Percentiles rank a stretch among this genome's conserved stretches.
phyloP scores from a whole-genome alignment of 2,888 invertebrate species.

The Lepidocyrtinus sp. region DNA sequence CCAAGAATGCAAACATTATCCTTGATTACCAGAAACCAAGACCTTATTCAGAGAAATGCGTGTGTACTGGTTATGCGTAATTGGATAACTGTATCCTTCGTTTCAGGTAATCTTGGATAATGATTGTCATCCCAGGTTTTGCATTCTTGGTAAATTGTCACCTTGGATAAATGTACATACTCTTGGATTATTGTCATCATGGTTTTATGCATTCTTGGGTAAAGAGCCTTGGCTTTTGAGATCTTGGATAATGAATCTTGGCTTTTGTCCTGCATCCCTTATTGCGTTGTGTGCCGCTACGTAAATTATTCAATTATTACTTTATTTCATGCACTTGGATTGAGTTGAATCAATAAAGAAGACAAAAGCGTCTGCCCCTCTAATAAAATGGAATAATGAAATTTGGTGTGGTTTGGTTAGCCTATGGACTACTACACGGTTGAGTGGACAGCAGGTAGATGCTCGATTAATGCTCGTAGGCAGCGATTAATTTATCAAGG shows the following conservation, averaged over 20 bases:
- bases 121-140: too few relatives aligned
- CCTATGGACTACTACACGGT: background rate
- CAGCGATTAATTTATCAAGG: constrained; percentile 14
- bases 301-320: too few relatives aligned
- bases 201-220: background rate
- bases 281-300: too few relatives aligned
- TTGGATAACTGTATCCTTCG: too few relatives aligned
- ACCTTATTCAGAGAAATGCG: too few relatives aligned
- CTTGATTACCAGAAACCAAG: too few relatives aligned
- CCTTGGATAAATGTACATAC: background rate
- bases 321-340: background rate
- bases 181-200: background rate
- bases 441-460: constrained; percentile 15
- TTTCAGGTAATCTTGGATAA: too few relatives aligned
- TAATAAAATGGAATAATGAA: constrained; percentile 1
- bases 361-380: constrained; percentile 7
- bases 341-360: constrained; percentile 5
- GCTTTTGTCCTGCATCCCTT: too few relatives aligned
- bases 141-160: too few relatives aligned
- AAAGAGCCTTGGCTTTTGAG: background rate
- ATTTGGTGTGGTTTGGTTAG: background rate
- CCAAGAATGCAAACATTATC: too few relatives aligned
- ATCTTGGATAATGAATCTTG: background rate
- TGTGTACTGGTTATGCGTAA: too few relatives aligned
- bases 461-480: background rate